phyloP scores from a whole-genome alignment of 2,113 vertebrate species.

The Nymphicus hollandicus region DNA sequence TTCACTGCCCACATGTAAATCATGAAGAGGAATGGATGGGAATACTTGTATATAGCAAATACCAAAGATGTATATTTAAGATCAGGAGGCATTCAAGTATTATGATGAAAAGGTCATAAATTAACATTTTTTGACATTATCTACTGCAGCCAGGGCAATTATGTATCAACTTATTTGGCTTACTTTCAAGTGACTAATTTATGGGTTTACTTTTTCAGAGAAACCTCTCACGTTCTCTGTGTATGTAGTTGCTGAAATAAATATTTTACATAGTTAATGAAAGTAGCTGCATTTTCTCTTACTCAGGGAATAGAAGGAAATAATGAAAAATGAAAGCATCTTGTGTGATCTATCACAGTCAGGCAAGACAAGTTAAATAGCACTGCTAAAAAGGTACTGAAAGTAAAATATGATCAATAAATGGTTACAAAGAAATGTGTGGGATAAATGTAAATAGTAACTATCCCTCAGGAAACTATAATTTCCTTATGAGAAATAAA shows the following conservation, averaged over 20 bases:
- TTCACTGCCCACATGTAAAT: not conserved
- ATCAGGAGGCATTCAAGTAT: not conserved
- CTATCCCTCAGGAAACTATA: not conserved
- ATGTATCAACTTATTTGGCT: not conserved
- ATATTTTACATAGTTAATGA: not conserved
- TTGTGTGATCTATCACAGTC: not conserved
- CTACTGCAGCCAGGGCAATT: not conserved
- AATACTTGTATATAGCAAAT: not conserved
- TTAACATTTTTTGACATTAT: not conserved
- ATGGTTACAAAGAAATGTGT: not conserved
- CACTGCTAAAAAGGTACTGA: not conserved
- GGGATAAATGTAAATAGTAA: not conserved
- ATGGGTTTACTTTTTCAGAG: not conserved
- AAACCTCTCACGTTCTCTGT: not conserved
- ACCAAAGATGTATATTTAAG: not conserved
- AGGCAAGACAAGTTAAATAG: not conserved
- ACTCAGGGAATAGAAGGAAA: not conserved
- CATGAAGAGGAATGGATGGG: not conserved
- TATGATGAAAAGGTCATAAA: not conserved
- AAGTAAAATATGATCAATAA: not conserved
- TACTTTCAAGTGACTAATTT: not conserved
- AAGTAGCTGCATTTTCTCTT: not conserved
- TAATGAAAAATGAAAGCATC: not conserved
- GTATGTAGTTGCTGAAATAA: not conserved
- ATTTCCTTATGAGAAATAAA: not conserved